Base-by-base conservation (phyloP, 1,140 invertebrate genomes). In the Acromyrmex heyeri region DNA sequence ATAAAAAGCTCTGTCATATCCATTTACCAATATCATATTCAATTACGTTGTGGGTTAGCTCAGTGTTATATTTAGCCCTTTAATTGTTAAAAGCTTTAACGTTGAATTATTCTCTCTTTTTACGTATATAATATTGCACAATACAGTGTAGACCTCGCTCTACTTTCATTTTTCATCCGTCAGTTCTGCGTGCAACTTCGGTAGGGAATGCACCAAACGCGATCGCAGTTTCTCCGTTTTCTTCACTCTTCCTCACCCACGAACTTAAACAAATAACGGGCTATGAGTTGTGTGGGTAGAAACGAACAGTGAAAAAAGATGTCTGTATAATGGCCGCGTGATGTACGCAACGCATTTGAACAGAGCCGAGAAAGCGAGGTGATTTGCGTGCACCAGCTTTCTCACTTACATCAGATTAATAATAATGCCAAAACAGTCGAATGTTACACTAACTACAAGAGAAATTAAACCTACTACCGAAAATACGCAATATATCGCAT, bases 401-500 rank as follows among this genome's bases (percentile, higher is more conserved):
- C 87, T 89, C 82, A 65, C 82, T 55, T 79, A 48, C 18, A 30
- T 87, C 67, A 67, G 57, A 85, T 85, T 77, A 87, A 85, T 59
- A 62, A 59, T 24, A 53, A 83, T 55, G 34, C 8, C 86, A 75
- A 79, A 73, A 48, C 24, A 72, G 55, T n/a, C 21, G 72, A 57
- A 65, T 38, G 27, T 70, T 30, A 67, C 24, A 88, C 62, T 85
- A 88, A 83, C 77, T 78, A 50, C 12, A 44, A 21, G 48, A 53
- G 27, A 65, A 65, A 65, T 78, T 78, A 65, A 78, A 78, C 53
- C 12, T 65, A 14, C 16, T 1, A 12, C 18, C 24, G 44, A 53
- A 44, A 78, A 21, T 77, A 44, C 57, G 38, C 24, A 24, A 14
- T 38, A 44, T 44, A 16, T n/a, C 38, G 16, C n/a, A 64, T 16